Evolutionary conservation across 64 coral and sea anemone species (phyloP), one percentile per base, ranked within the genome.

Genomic region (Pachyseris speciosa): DNA sequence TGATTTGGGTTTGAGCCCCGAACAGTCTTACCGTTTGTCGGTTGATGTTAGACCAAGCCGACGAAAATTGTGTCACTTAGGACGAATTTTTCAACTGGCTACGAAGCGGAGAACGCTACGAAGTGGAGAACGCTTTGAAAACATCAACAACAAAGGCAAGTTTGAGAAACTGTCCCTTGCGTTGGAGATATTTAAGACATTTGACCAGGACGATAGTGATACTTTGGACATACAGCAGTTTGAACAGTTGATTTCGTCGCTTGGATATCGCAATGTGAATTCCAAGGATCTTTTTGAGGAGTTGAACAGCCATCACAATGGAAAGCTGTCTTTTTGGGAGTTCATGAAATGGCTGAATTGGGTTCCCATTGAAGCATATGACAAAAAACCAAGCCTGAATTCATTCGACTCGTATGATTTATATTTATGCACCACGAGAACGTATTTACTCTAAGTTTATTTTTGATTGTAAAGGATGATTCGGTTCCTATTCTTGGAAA

Each of bases 61-160:
- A 87, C 15, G 81, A 93, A 12, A 66, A 98, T 32, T 70, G 22
- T 1, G 42, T 98, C 1, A 67, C 75, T 19, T 98, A 91, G 66
- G 95, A 94, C 9, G 95, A 98, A 66, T 91, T 98, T 28, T 40
- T 87, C n/a, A 79, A 89, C 28, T 98, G 95, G 95, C 29, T 98
- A 15, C 74, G 87, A n/a, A n/a, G n/a, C n/a, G n/a, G n/a, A n/a
- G n/a, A n/a, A n/a, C n/a, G n/a, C n/a, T n/a, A n/a, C n/a, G 87
- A 67, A 98, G 95, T 37, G 95, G 91, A 5, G 95, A 98, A 66
- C 76, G 85, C 8, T 94, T 98, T 75, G 44, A 91, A 20, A 89
- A 94, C 37, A 90, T 94, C 60, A 68, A 88, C 67, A 60, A 98
- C 30, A 84, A 67, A 33, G 87, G 87, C 3, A 90, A 83, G 25